Percentiles rank a stretch among this genome's conserved stretches.
Conservation (phyloP, 2,113 vertebrate species). For the Sisor rabdophorus region DNA sequence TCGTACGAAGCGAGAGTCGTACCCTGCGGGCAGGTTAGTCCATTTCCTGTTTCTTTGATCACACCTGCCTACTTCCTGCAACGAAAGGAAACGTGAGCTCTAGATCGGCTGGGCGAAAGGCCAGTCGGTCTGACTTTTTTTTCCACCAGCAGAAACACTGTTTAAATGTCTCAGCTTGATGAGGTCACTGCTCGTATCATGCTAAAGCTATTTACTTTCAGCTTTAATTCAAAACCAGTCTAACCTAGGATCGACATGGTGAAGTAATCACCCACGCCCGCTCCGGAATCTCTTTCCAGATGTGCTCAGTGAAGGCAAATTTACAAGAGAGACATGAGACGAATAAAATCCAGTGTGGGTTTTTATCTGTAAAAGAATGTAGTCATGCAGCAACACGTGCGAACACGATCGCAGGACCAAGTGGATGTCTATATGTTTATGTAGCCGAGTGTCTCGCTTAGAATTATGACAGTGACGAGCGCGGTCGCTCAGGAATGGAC, state of each 20-base stretch:
- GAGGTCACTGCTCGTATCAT: not conserved
- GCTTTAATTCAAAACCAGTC: not conserved
- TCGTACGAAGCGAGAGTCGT: not conserved
- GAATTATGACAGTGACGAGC: not conserved
- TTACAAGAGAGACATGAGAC: not conserved
- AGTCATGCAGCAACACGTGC: not conserved
- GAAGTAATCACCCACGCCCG: not conserved
- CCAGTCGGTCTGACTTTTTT: not conserved
- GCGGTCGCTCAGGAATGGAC: not conserved
- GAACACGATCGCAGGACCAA: not conserved
- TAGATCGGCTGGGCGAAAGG: not conserved
- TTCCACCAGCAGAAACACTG: conserved; percentile 1
- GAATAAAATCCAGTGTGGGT: conserved; percentile 3
- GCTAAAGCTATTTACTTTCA: not conserved
- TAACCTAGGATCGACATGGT: not conserved
- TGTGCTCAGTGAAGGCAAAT: not conserved
- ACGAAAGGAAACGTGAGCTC: not conserved
- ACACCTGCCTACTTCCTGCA: conserved; percentile 33
- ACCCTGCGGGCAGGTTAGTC: conserved; percentile 26
- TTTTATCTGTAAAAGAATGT: conserved; percentile 5
- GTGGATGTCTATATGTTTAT: conserved; percentile 15
- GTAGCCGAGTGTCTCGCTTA: not conserved
- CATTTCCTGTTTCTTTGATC: conserved; percentile 36
- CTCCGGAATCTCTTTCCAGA: conserved; percentile 16
- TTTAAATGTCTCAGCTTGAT: not conserved